Evolutionary conservation across 2,888 invertebrate species (phyloP).

Genomic region (Anoplius nigerrimus): DNA sequence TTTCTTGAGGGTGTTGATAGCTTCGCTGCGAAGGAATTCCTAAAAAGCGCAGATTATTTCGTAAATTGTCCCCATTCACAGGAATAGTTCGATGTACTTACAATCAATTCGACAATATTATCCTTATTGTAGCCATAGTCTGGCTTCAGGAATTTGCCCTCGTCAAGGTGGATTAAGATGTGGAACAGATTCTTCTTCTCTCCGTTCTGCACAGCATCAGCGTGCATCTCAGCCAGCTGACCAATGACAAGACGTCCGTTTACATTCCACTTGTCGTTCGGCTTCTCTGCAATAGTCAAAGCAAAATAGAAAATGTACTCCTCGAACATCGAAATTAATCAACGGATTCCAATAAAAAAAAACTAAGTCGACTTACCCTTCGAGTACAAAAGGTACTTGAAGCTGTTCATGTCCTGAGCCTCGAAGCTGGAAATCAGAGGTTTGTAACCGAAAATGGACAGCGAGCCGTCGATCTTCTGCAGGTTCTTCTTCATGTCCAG

Average conservation of each 20-base stretch:
- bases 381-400: slow-evolving; percentile 77
- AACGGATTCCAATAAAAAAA: neutral
- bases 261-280: slow-evolving; percentile 77
- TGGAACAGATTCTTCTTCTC: slow-evolving; percentile 79
- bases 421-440: slow-evolving; percentile 76
- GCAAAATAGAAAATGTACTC: too few species aligned
- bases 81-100: slow-evolving; percentile 65
- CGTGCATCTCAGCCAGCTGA: slow-evolving; percentile 79
- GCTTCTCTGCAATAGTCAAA: slow-evolving; percentile 63
- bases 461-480: slow-evolving; percentile 77
- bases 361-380: slow-evolving; percentile 75
- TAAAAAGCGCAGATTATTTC: slow-evolving; percentile 22
- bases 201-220: slow-evolving; percentile 77
- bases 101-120: slow-evolving; percentile 78
- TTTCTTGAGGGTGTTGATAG: slow-evolving; percentile 62
- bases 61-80: too few species aligned
- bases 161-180: slow-evolving; percentile 79
- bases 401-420: slow-evolving; percentile 78
- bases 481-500: slow-evolving; percentile 76
- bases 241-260: slow-evolving; percentile 79
- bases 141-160: slow-evolving; percentile 81
- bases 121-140: slow-evolving; percentile 80
- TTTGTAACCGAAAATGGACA: slow-evolving; percentile 77
- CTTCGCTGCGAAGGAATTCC: slow-evolving; percentile 52
- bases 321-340: too few species aligned